phyloP scores from a whole-genome alignment of 2,113 vertebrate genomes.

The Eptatretus burgeri region DNA sequence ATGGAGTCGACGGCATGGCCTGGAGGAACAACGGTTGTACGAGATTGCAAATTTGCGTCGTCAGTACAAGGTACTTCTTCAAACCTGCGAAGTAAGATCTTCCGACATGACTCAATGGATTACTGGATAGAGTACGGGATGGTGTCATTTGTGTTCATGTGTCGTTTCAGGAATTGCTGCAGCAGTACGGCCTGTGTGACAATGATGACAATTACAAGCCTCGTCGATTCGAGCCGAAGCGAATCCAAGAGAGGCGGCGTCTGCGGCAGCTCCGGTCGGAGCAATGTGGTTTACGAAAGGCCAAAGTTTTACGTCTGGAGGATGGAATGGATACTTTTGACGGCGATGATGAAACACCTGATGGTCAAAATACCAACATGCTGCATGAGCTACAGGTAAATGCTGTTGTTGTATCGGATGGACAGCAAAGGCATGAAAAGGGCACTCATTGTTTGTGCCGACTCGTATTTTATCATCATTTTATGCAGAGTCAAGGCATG shows the following conservation, averaged over 20 bases:
- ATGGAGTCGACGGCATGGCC: constrained; percentile 43
- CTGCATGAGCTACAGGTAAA: too few species aligned
- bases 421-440: too few species aligned
- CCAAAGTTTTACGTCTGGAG: constrained; percentile 32
- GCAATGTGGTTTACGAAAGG: constrained; percentile 16
- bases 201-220: neutral
- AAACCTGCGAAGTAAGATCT: neutral
- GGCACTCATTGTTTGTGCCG: too few species aligned
- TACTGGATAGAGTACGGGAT: neutral
- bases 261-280: constrained; percentile 38
- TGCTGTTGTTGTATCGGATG: too few species aligned
- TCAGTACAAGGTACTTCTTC: constrained; percentile 38
- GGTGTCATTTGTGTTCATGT: neutral
- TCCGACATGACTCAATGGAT: neutral
- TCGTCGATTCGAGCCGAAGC: constrained; percentile 9
- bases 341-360: constrained; percentile 17
- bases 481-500: too few species aligned
- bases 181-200: constrained; percentile 29
- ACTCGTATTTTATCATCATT: too few species aligned
- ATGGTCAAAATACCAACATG: too few species aligned
- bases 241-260: constrained; percentile 22
- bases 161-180: constrained; percentile 27
- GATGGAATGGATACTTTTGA: constrained; percentile 15
- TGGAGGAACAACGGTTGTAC: constrained; percentile 65
- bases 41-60: constrained; percentile 54